Base-by-base conservation (phyloP, 2,113 vertebrate species). In the Bostrychus sinensis region DNA sequence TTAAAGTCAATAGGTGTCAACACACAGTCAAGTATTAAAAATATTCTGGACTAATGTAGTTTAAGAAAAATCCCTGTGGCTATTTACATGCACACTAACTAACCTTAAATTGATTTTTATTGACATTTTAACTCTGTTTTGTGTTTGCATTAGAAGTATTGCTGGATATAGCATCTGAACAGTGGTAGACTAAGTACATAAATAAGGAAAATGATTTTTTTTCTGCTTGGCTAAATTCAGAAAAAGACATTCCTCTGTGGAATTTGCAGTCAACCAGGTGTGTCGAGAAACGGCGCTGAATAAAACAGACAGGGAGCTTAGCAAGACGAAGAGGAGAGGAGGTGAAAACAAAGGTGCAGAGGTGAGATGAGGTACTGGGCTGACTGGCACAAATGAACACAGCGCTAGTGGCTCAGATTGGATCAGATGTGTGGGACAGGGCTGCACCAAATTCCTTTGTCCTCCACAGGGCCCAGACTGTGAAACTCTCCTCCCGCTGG, bases 311-410 rank as follows among this genome's bases (percentile, higher is more conserved):
- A 67, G 77, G 66, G 64, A 68, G 73, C 70, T 81, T 60, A 82
- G 71, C 60, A 60, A 59, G 26, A 63, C 57, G 62, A 53, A 73
- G 38, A 68, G 81, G 73, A 73, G 62, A 59, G 67, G 71, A 60
- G 20, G 62, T 69, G 67, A 81, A 84, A 70, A 81, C 72, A 80
- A 83, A 84, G 74, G 83, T 74, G 82, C 25, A 80, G 80, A 60
- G 60, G 67, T 66, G 71, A 80, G 70, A 59, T 12, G 45, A 56
- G 58, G 65, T 64, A 62, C 39, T 26, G 58, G 26, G 66, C 19
- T 28, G 42, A 70, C 36, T 45, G 66, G 59, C 34, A 76, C 78
- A 75, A 80, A 72, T 71, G 65, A 85, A 76, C 72, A 82, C 81
- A 79, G 67, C 80, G 61, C 66, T n/a, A 61, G 57, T 30, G 43